Evolutionary conservation across 2,888 invertebrate genomes (phyloP), one percentile per base, ranked within the genome.

Genomic region (Macaria liturata): DNA sequence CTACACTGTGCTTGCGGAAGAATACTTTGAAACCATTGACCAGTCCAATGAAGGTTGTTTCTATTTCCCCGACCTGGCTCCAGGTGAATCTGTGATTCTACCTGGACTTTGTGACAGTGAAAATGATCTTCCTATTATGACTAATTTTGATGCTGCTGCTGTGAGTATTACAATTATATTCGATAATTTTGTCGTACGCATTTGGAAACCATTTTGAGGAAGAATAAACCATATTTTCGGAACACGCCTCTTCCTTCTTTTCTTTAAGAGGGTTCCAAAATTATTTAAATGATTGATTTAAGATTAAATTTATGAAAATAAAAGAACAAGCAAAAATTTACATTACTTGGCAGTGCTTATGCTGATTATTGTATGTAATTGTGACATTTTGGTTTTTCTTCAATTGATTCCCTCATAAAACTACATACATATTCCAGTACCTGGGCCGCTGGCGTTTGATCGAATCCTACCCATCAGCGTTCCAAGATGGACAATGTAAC

Each of bases 401-500:
- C 45, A 9, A 1, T 20, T 20, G 20, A 20, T 20, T 20, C 20
- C 20, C 20, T 20, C 20, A 20, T 20, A 20, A 20, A 20, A 20
- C 20, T 2, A 20, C 20, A 20, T 32, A 31, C 51, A 8, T 52
- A 52, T 74, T 76, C 32, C 54, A 84, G 83, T 86, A 80, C 46
- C 2, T 65, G 7, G 83, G 81, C 6, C 76, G 69, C 9, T 95
- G 95, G 95, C 94, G 93, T 69, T 92, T 94, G 69, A 92, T 93
- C 9, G 93, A 94, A 67, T 91, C 93, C 65, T 95, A 95, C 70
- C 93, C 93, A 52, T 88, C 93, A 2, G 70, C 92, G 20, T 93
- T 92, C 67, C 93, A 95, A 83, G 86, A 79, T 0, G 94, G 94
- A 0, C 91, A 92, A 67, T 95, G 95, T 72, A 93, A 94, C 37